A percentile compares a stretch with the other conserved stretches of the same genome.
Conservation (phyloP, 2,888 invertebrate genomes). For the Eristalis intricaria region DNA sequence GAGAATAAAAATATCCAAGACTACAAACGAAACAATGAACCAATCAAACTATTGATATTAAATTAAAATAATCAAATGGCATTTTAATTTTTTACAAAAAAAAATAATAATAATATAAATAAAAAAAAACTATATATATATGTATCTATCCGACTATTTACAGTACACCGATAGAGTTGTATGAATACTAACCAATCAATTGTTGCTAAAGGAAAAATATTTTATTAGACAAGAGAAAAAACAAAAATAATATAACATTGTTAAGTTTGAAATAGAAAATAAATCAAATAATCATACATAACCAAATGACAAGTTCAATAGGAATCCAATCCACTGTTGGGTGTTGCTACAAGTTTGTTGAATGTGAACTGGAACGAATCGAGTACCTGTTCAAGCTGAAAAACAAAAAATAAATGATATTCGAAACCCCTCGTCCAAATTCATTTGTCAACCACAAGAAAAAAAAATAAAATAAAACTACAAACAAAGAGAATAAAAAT, state of each 20-base stretch:
- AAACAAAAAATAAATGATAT: neutral
- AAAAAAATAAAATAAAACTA: constrained; percentile 6
- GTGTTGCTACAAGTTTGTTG: neutral
- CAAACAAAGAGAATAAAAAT: constrained; percentile 9
- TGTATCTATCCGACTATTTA: constrained; percentile 52
- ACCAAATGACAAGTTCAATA: neutral
- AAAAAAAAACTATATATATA: constrained; percentile 5
- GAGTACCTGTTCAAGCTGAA: constrained; percentile 32
- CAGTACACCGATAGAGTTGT: constrained; percentile 44
- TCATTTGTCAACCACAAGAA: neutral
- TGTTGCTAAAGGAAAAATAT: neutral
- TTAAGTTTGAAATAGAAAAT: constrained; percentile 48
- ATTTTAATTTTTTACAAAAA: constrained; percentile 64
- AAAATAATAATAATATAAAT: neutral
- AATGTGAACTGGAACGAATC: constrained; percentile 11
- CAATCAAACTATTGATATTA: constrained; percentile 71
- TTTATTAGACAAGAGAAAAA: constrained; percentile 25
- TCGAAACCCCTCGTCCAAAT: no score
- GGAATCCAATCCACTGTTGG: neutral
- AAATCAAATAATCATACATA: neutral
- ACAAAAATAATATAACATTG: constrained; percentile 31
- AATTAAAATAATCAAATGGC: constrained; percentile 37
- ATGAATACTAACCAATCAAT: constrained; percentile 16
- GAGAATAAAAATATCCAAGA: constrained; percentile 45
- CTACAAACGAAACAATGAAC: constrained; percentile 71